phyloP scores from a whole-genome alignment of 1,140 invertebrate genomes.

The Hycleus phaleratus region DNA sequence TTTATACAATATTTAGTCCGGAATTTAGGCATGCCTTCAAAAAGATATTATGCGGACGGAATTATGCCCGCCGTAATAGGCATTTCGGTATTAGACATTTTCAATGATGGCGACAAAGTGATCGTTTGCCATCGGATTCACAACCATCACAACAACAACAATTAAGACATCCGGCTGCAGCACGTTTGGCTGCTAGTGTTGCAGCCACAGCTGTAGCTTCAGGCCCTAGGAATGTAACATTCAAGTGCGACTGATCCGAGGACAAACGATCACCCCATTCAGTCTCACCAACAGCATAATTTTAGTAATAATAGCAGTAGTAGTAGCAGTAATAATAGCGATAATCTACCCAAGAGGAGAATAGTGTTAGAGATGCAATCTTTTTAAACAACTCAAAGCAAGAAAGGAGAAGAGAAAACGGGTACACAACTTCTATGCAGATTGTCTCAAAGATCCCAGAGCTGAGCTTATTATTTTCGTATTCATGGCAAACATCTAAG shows the following conservation, averaged over 20 bases:
- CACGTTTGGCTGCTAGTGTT: constrained; percentile 34
- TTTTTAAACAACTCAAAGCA: constrained; percentile 1
- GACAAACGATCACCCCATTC: constrained; percentile 32
- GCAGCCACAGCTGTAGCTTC: constrained; percentile 35
- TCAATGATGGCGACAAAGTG: constrained; percentile 41
- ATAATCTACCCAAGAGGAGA: constrained; percentile 2
- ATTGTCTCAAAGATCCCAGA: neutral
- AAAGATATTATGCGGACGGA: constrained; percentile 63
- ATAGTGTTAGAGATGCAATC: constrained; percentile 23
- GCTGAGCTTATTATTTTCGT: no score
- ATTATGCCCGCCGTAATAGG: constrained; percentile 43
- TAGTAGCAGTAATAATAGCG: constrained; percentile 15
- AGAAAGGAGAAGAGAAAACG: neutral
- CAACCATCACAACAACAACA: no score
- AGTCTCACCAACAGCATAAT: constrained; percentile 16
- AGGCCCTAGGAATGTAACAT: constrained; percentile 37
- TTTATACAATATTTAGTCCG: constrained; percentile 83
- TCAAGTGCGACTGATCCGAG: constrained; percentile 40
- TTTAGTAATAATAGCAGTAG: constrained; percentile 17
- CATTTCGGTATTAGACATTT: constrained; percentile 36
- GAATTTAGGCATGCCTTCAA: constrained; percentile 84
- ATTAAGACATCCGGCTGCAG: constrained; percentile 25
- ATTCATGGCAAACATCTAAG: no score
- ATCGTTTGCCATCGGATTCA: constrained; percentile 36
- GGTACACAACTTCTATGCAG: constrained; percentile 2